These are phyloP conservation scores for Holacanthella duospinosa DNA, from an alignment of 2,888 invertebrate genomes.

Conservation along the genomic window DNA sequence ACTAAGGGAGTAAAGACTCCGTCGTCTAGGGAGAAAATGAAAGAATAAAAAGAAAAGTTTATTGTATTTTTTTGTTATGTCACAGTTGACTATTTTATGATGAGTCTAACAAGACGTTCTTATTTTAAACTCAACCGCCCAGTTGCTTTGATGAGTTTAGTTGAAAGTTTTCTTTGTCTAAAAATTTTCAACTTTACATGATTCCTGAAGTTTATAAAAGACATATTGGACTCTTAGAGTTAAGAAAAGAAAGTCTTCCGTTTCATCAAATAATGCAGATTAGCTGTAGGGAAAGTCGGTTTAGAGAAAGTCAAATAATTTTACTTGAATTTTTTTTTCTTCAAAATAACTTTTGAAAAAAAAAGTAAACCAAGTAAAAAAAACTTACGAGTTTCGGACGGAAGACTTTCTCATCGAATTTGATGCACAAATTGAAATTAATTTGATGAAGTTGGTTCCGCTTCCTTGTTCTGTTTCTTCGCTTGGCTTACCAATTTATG, in stretches of 20 bases:
- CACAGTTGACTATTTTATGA: conserved; percentile 1
- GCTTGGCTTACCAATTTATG: too few relatives aligned
- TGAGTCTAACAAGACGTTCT: neutral
- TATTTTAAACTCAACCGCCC: too few relatives aligned
- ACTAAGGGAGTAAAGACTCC: too few relatives aligned
- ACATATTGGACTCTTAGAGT: too few relatives aligned
- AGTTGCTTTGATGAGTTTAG: neutral
- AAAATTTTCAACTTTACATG: neutral
- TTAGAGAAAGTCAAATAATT: neutral
- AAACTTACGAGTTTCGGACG: too few relatives aligned
- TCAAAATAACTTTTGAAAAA: neutral
- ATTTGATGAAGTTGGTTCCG: neutral
- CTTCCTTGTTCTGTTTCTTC: too few relatives aligned
- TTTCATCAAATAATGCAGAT: neutral
- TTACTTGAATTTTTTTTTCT: neutral
- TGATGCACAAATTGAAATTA: neutral
- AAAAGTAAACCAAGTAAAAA: too few relatives aligned
- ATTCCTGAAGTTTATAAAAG: neutral
- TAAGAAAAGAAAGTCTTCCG: neutral
- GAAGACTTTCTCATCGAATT: neutral
- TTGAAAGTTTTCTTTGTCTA: neutral
- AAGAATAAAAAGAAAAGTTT: neutral
- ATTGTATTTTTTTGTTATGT: neutral
- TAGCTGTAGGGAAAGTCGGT: neutral
- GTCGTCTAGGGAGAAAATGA: neutral